Evolutionary conservation across 2,797 vertebrate species (phyloP).

Genomic region (Acrossocheilus wenchowensis): DNA sequence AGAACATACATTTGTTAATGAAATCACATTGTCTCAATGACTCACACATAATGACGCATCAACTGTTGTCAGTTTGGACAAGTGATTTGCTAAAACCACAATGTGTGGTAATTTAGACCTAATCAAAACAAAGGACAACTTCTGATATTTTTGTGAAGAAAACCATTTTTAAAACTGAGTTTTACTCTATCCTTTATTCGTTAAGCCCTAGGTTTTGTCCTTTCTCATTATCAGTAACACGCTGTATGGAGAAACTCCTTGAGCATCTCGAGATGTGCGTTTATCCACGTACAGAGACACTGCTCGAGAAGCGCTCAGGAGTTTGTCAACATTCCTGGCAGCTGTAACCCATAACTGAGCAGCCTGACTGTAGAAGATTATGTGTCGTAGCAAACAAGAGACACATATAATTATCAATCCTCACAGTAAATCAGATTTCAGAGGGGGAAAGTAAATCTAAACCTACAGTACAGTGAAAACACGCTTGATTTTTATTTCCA

Average conservation of each 20-base stretch:
- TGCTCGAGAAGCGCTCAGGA: background rate
- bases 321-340: slow-evolving; percentile 15
- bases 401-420: slow-evolving; percentile 8
- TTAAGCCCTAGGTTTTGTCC: background rate
- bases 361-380: background rate
- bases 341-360: background rate
- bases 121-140: background rate
- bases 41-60: background rate
- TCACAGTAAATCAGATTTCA: slow-evolving; percentile 2
- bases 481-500: background rate
- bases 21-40: background rate
- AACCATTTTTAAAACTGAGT: too few species aligned
- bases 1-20: background rate
- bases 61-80: background rate
- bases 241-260: background rate
- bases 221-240: background rate
- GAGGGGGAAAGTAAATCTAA: background rate
- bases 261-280: background rate
- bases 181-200: background rate
- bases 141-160: background rate
- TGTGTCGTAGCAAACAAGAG: background rate
- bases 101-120: background rate
- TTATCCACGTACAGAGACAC: background rate
- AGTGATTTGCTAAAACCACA: background rate
- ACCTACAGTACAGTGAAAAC: background rate